Evolutionary conservation across 2,113 vertebrate genomes (phyloP), one percentile per base, ranked within the genome.

Genomic region (Galbula dea): DNA sequence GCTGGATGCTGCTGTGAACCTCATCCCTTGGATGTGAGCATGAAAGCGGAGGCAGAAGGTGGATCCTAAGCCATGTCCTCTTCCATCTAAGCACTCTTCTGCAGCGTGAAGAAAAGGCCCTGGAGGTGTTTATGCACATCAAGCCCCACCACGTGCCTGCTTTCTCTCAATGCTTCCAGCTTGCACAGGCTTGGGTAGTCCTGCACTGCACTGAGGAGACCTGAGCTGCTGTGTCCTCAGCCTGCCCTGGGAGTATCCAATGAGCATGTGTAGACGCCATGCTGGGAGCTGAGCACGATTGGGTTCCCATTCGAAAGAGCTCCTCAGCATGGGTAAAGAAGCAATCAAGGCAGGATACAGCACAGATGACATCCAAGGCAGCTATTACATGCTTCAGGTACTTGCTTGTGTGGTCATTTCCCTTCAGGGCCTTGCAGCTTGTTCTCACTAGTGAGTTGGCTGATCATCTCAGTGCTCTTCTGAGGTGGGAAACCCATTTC

Each of bases 101-200:
- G 9, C 13, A 41, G 2, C 3, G 6, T 36, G 22, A 68, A 74
- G 41, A 73, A 16, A 68, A 41, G 10, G 45, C 15, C 8, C 27
- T 58, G n/a, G 27, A 59, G 29, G 51, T 8, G 5, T 69, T 86
- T 46, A 26, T 58, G 51, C 12, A 36, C 3, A 3, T 69, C 2
- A 3, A 61, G 13, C 21, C 54, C 32, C 37, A 20, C 1, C 1
- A 29, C 1, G 2, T 2, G 0, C 9, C 4, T 14, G 3, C 10
- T 58, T 62, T 77, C 29, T 69, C 20, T 37, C 15, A 18, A 1
- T 15, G 29, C 24, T 65, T 19, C 21, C 59, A 83, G 68, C 27
- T 30, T 57, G 41, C 45, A 45, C 26, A 48, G 26, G 16, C n/a
- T 62, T 74, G 14, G 18, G 10, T 11, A 5, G 8, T 67, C 57